phyloP scores from a whole-genome alignment of 2,888 invertebrate species.

The Chloromyia formosa region DNA sequence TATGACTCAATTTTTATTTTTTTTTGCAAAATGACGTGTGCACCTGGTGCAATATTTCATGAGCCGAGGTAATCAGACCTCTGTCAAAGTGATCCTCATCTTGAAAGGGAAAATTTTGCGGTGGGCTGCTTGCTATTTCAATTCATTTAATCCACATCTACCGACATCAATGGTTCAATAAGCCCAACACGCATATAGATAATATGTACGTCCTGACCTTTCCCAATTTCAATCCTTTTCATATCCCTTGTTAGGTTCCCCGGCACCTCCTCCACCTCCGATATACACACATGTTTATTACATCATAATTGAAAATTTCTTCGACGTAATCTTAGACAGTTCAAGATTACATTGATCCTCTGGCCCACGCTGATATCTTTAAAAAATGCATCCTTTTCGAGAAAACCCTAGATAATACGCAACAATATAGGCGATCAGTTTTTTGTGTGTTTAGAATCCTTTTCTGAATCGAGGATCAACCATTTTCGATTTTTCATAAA shows the following conservation, averaged over 20 bases:
- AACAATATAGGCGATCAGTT: slow-evolving; percentile 20
- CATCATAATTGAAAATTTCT: slow-evolving; percentile 34
- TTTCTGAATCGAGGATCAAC: not conserved
- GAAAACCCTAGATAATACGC: slow-evolving; percentile 5
- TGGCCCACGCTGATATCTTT: slow-evolving; percentile 2
- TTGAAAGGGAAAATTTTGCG: no score
- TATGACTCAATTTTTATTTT: no score
- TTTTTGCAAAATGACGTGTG: no score
- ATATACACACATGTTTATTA: slow-evolving; percentile 17
- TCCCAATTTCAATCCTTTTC: slow-evolving; percentile 4
- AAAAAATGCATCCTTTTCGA: not conserved
- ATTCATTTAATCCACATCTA: not conserved
- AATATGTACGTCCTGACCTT: no score
- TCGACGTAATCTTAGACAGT: slow-evolving; percentile 37
- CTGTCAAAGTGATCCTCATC: no score
- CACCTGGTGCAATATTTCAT: no score
- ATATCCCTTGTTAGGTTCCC: not conserved
- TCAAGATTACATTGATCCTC: slow-evolving; percentile 38
- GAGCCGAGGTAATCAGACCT: no score
- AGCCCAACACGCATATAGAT: not conserved
- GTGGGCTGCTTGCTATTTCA: no score
- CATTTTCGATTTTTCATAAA: not conserved
- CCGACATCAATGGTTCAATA: not conserved
- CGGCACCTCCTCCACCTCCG: not conserved
- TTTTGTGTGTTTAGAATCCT: not conserved